Conservation (phyloP, 2,888 invertebrate genomes). For the Eupithecia abbreviata region DNA sequence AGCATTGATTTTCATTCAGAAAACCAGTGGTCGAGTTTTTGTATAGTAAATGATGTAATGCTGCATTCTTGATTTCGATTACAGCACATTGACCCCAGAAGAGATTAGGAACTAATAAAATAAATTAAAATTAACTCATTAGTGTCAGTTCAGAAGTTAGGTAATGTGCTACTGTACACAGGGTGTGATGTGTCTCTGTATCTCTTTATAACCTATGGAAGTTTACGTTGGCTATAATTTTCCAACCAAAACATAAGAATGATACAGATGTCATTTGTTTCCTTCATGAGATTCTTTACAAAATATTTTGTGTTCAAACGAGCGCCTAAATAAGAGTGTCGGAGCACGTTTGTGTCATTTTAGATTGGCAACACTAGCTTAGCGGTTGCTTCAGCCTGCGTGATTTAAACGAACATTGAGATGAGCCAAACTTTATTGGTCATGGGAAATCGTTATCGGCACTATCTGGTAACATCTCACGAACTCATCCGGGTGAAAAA, state of each 20-base stretch:
- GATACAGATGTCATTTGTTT: not conserved
- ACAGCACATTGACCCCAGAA: conserved; percentile 23
- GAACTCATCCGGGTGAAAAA: conserved; percentile 51
- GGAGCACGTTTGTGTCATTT: conserved; percentile 39
- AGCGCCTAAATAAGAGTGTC: conserved; percentile 4
- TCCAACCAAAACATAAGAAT: not conserved
- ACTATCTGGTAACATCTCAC: conserved; percentile 42
- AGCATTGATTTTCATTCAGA: conserved; percentile 15
- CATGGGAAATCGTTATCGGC: conserved; percentile 55
- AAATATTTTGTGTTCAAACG: not conserved
- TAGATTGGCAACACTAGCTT: conserved; percentile 50
- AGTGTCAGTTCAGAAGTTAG: not conserved
- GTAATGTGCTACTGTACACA: not conserved
- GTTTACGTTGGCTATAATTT: not conserved
- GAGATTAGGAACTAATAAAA: conserved; percentile 13
- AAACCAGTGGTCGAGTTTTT: conserved; percentile 15
- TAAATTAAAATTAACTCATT: conserved; percentile 7
- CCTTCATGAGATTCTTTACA: not conserved
- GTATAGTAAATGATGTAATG: conserved; percentile 24
- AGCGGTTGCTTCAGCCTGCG: conserved; percentile 50
- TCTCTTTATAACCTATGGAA: no score
- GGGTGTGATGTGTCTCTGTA: not conserved
- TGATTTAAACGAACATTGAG: conserved; percentile 52
- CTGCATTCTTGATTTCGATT: conserved; percentile 16
- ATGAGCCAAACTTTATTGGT: conserved; percentile 55